Evolutionary conservation across 2,113 vertebrate genomes (phyloP), one percentile per base, ranked within the genome.

Genomic region (Naja naja): DNA sequence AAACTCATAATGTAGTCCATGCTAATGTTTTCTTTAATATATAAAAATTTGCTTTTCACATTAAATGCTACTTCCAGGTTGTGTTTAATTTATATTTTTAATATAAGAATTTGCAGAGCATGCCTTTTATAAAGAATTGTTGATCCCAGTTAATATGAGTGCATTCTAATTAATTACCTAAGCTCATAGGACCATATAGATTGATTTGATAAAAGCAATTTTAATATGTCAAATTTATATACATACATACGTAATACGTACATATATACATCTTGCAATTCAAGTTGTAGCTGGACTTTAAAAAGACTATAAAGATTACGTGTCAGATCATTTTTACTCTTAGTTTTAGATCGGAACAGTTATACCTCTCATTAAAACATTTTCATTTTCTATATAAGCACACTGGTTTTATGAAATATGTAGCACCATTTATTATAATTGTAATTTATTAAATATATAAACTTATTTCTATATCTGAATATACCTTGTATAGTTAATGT

Each of bases 1-100:
- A 93, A 93, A 88, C 69, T 91, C 81, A 49, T 53, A 94, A 34
- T 0, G 1, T 94, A 96, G 95, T 93, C 96, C 96, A 94, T 95
- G 25, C 89, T 60, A 90, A 90, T 90, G 56, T 87, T 91, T 60
- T 94, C 56, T 87, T n/a, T 18, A 18, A 85, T 87, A 14, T 43
- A 69, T 12, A 64, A 47, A 91, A 95, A 81, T 0, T 0, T 34
- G 85, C 34, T 25, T 54, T 92, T 6, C 6, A 43, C 81, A 89
- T 87, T 60, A 8, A 12, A 27, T 8, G 20, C 89, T 10, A 34
- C 49, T 89, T 90, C 34, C 34, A 88, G 52, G 90, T 64, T 10
- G 16, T 16, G 69, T 11, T 5, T 4, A 69, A 92, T 86, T 58
- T 14, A 53, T 89, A 34, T 81, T 10, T 58, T 85, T 85, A 92